Evolutionary conservation across 1,140 invertebrate genomes (phyloP), one percentile per base, ranked within the genome.

Genomic region (Caenorhabditis latens): DNA sequence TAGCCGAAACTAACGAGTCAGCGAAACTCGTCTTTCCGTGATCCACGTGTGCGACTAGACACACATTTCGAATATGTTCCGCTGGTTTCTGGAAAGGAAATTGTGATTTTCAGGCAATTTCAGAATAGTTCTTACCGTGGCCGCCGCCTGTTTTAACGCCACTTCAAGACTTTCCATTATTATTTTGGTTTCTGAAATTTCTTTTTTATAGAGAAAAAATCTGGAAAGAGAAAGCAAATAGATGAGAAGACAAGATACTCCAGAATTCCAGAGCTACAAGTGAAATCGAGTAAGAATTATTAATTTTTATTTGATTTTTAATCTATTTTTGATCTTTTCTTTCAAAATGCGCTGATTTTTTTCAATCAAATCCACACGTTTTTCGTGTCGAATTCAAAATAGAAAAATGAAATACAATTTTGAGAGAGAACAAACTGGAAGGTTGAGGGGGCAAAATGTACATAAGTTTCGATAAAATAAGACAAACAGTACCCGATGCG

Each of bases 11-110:
- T 24, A 99, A 93, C 53, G 95, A 96, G 94, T 99, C 98, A 2
- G 98, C 97, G 83, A 99, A 93, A 7, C 98, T 99, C 0, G 98
- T 99, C 94, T 99, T 99, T 94, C 94, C 98, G 95, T 99, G 98
- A 93, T 99, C 98, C 85, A 99, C 98, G 94, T 99, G 98, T 19
- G 98, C 98, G 91, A 99, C 94, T 90, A 99, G 99, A 93, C 98
- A 99, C 91, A 99, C 96, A 94, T 99, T 99, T 87, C 97, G 94
- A 90, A 99, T 96, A 91, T 95, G 94, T 67, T 94, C 91, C 3
- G 95, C 94, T 9, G 89, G 53, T 55, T 84, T 87, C 91, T 91
- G 84, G 83, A 90, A 86, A 53, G 16, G 16, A 53, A 53, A 53
- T 9, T 53, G 50, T 1, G 16, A 4, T 13, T 13, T 53, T 53